phyloP scores from a whole-genome alignment of 2,113 vertebrate genomes.

The Lepisosteus oculatus region DNA sequence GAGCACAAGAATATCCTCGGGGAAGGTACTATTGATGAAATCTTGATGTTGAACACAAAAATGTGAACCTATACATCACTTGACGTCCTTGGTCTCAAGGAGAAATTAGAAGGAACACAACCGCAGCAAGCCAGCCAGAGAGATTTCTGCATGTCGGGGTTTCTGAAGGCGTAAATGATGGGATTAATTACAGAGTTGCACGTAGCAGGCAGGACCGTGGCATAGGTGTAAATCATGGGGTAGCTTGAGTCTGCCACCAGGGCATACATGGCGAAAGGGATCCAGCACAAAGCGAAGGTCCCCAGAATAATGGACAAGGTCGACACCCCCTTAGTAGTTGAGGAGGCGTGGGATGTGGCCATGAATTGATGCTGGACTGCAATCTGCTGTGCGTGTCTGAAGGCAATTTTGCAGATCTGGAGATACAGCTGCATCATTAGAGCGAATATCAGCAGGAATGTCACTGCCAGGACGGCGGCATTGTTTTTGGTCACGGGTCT shows the following conservation, averaged over 20 bases:
- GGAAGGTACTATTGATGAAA: too few species aligned
- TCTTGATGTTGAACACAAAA: too few species aligned
- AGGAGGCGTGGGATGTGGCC: slow-evolving; percentile 69
- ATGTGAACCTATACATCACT: slow-evolving; percentile 74
- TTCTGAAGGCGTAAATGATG: slow-evolving; percentile 85
- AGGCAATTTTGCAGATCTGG: slow-evolving; percentile 87
- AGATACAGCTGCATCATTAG: slow-evolving; percentile 90
- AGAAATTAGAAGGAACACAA: slow-evolving; percentile 73
- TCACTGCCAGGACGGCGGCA: slow-evolving; percentile 77
- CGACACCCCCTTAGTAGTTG: slow-evolving; percentile 86
- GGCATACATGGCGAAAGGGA: slow-evolving; percentile 84
- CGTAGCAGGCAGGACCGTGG: slow-evolving; percentile 77
- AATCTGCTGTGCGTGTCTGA: slow-evolving; percentile 89
- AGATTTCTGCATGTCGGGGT: slow-evolving; percentile 88
- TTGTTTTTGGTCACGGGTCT: slow-evolving; percentile 83
- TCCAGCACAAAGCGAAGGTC: slow-evolving; percentile 85
- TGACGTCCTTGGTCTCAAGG: slow-evolving; percentile 79
- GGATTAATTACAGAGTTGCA: slow-evolving; percentile 89
- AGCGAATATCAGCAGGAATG: slow-evolving; percentile 83
- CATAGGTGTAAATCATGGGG: slow-evolving; percentile 82
- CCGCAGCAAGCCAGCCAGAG: slow-evolving; percentile 88
- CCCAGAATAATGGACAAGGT: slow-evolving; percentile 84
- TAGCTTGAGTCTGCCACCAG: slow-evolving; percentile 83
- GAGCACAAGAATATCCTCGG: too few species aligned
- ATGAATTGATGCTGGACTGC: slow-evolving; percentile 88